Evolutionary conservation across 2,888 invertebrate species (phyloP).

Genomic region (Perizoma affinitatum): DNA sequence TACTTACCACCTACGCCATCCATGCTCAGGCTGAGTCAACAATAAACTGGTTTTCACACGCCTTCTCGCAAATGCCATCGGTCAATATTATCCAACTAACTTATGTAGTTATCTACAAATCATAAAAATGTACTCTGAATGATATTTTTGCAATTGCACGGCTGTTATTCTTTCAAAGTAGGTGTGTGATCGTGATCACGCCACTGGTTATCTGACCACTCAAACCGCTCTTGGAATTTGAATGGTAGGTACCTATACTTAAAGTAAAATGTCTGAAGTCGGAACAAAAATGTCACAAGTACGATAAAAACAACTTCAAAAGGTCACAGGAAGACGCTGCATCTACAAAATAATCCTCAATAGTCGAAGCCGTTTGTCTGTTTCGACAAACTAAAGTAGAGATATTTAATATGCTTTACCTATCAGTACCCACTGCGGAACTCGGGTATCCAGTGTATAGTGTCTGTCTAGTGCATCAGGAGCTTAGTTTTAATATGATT

Average conservation of each 20-base stretch:
- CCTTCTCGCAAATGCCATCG: constrained; percentile 20
- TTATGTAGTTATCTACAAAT: constrained; percentile 20
- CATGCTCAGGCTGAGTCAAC: constrained; percentile 31
- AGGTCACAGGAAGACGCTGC: background rate
- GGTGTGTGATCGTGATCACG: constrained; percentile 17
- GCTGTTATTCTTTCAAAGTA: background rate
- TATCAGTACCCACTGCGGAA: no score
- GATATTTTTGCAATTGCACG: constrained; percentile 14
- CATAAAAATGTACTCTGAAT: constrained; percentile 7
- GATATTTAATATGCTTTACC: no score
- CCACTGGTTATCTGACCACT: constrained; percentile 19
- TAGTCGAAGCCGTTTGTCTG: background rate
- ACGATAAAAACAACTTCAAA: background rate
- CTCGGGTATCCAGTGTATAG: no score
- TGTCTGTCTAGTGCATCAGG: no score
- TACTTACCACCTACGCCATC: constrained; percentile 6
- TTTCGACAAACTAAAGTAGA: no score
- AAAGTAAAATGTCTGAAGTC: constrained; percentile 1
- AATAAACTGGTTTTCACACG: constrained; percentile 29
- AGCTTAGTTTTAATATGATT: no score
- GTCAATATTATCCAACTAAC: constrained; percentile 30
- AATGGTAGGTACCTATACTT: background rate
- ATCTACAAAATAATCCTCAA: background rate
- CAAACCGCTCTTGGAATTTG: constrained; percentile 2
- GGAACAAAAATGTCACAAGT: background rate